Conservation (phyloP, 2,113 vertebrate genomes). For the Leptobrachium ailaonicum region DNA sequence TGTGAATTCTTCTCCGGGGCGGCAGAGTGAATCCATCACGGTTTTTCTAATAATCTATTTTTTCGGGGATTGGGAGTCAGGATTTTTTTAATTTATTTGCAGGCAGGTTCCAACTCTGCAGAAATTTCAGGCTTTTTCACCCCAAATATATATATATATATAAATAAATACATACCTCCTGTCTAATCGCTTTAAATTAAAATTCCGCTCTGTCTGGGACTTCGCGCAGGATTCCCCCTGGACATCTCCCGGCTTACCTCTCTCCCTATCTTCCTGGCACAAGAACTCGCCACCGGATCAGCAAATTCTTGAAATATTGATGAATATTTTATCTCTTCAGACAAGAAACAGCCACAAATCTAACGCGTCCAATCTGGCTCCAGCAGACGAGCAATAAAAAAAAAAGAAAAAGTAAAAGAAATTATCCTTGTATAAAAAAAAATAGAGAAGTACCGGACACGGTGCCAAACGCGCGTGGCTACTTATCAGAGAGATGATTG, state of each 20-base stretch:
- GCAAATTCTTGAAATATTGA: constrained; percentile 47
- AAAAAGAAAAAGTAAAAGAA: neutral
- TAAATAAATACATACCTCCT: neutral
- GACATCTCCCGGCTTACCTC: neutral
- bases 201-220: neutral
- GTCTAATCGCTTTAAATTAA: neutral
- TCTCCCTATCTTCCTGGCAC: constrained; percentile 26
- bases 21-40: too few relatives aligned
- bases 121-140: too few relatives aligned
- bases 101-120: too few relatives aligned
- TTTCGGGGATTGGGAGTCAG: too few relatives aligned
- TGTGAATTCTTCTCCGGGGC: too few relatives aligned
- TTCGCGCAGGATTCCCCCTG: neutral
- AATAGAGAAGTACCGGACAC: constrained; percentile 11
- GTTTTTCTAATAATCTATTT: too few relatives aligned
- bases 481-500: constrained; percentile 29
- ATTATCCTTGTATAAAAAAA: constrained; percentile 21
- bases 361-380: constrained; percentile 29
- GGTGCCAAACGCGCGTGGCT: constrained; percentile 34
- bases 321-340: constrained; percentile 47
- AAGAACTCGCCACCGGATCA: constrained; percentile 18
- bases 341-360: constrained; percentile 47
- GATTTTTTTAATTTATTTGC: too few relatives aligned
- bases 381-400: constrained; percentile 43
- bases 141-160: too few relatives aligned